Percentiles rank a stretch among this genome's conserved stretches.
These are phyloP conservation scores for Antheraea assamensis DNA, from an alignment of 2,888 invertebrate species.

Conservation along the genomic window DNA sequence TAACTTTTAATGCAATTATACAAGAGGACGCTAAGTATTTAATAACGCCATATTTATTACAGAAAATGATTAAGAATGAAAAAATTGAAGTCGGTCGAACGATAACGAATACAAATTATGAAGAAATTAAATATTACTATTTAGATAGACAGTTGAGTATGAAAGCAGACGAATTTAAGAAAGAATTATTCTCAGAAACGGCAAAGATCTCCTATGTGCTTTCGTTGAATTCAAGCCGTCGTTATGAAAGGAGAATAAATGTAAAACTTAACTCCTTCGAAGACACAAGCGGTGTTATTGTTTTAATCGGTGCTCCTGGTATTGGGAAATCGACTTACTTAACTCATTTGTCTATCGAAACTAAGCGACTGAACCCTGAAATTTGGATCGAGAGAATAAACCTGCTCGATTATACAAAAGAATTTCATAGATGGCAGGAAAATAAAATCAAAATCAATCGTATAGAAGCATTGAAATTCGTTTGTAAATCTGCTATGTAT, in stretches of 20 bases:
- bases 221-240: no score
- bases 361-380: conserved; percentile 24
- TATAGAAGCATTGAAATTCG: conserved; percentile 11
- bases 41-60: neutral
- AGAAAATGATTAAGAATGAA: conserved; percentile 22
- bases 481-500: neutral
- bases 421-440: conserved; percentile 27
- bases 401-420: conserved; percentile 23
- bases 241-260: neutral
- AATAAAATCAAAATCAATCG: conserved; percentile 2
- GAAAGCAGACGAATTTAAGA: neutral
- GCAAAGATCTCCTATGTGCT: no score
- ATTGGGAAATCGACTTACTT: conserved; percentile 36
- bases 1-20: neutral
- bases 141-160: conserved; percentile 23
- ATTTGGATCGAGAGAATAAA: conserved; percentile 31
- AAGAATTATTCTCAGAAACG: neutral
- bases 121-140: conserved; percentile 27
- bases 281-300: neutral
- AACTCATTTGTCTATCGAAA: conserved; percentile 29
- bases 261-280: neutral
- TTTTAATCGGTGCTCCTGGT: conserved; percentile 24
- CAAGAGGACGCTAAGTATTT: neutral
- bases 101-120: conserved; percentile 18
- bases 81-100: conserved; percentile 22